Evolutionary conservation across 2,113 vertebrate species (phyloP).

Genomic region (cattle (Bos taurus)): DNA sequence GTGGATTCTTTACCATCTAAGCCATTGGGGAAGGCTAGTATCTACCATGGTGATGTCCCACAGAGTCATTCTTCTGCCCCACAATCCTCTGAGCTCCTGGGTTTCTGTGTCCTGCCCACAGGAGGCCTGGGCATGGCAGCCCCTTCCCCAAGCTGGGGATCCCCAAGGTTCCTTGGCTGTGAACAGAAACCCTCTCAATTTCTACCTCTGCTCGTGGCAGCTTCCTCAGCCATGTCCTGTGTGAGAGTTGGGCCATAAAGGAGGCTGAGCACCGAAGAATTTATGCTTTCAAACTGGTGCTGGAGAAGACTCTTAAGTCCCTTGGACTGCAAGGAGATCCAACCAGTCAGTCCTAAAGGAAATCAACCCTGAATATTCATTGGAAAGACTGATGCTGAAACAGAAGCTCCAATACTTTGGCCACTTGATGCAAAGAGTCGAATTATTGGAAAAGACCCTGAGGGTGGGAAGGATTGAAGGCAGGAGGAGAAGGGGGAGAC

Average conservation of each 20-base stretch:
- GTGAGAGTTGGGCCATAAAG: background rate
- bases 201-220: rapidly evolving
- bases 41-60: background rate
- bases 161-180: background rate
- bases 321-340: background rate
- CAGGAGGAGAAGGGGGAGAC: background rate
- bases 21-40: background rate
- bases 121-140: background rate
- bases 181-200: background rate
- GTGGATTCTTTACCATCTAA: background rate
- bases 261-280: background rate
- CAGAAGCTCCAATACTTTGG: background rate
- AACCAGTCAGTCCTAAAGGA: background rate
- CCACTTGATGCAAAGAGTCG: background rate
- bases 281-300: background rate
- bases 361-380: background rate
- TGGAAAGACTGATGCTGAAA: background rate
- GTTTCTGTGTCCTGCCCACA: background rate
- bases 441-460: background rate
- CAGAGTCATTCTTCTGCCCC: background rate
- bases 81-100: background rate
- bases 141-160: background rate
- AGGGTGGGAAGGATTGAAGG: background rate
- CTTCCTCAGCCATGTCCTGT: rapidly evolving
- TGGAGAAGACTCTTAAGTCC: background rate